Evolutionary conservation across 2,888 invertebrate species (phyloP).

Genomic region (Mycalesis mineus): DNA sequence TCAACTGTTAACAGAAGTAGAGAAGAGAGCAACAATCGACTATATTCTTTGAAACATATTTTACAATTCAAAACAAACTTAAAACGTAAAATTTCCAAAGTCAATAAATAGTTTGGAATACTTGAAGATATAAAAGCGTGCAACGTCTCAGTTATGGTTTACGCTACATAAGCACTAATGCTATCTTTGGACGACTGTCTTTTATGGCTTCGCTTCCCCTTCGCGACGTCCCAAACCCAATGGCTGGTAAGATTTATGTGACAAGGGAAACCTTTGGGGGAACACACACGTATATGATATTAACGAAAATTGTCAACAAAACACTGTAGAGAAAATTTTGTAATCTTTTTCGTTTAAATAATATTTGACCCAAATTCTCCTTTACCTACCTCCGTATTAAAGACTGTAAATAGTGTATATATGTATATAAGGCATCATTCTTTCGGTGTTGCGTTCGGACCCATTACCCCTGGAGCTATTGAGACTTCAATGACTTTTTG

Average conservation of each 20-base stretch:
- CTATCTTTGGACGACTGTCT: constrained; percentile 47
- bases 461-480: no score
- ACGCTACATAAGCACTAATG: constrained; percentile 48
- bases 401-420: no score
- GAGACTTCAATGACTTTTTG: no score
- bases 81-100: not conserved
- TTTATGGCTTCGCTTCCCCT: constrained; percentile 50
- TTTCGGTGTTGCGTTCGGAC: no score
- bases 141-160: constrained; percentile 44
- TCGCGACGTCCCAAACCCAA: constrained; percentile 40
- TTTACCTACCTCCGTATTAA: no score
- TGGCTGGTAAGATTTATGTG: constrained; percentile 45
- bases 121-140: constrained; percentile 28
- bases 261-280: constrained; percentile 34
- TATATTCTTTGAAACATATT: not conserved
- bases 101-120: constrained; percentile 1
- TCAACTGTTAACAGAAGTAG: no score
- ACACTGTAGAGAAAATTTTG: not conserved
- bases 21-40: no score
- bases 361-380: no score
- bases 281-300: constrained; percentile 27
- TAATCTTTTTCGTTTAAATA: no score
- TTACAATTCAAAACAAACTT: not conserved
- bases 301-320: constrained; percentile 20
- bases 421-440: no score